Evolutionary conservation across 1,140 invertebrate species (phyloP).

Genomic region (Solen grandis): DNA sequence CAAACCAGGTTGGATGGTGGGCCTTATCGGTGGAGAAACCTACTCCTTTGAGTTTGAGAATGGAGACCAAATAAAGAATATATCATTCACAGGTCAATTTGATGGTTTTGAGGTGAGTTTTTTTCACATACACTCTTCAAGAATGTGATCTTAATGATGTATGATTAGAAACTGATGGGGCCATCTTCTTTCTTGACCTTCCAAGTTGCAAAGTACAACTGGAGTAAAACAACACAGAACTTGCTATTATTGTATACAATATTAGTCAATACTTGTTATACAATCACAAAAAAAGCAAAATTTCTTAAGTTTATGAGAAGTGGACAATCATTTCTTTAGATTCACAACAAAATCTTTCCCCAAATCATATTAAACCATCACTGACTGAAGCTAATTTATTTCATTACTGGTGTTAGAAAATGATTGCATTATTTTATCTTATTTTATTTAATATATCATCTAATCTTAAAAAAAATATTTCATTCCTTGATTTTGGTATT

Average conservation of each 20-base stretch:
- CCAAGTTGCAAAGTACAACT: too few species aligned
- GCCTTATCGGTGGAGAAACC: constrained; percentile 56
- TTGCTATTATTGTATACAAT: neutral
- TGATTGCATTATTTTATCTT: neutral
- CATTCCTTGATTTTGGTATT: neutral
- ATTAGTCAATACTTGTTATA: neutral
- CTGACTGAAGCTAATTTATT: too few species aligned
- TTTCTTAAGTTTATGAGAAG: too few species aligned
- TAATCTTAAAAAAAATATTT: neutral
- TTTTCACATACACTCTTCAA: too few species aligned
- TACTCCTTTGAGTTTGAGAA: constrained; percentile 67
- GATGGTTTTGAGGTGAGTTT: constrained; percentile 71
- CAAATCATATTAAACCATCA: too few species aligned
- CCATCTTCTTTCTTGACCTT: too few species aligned
- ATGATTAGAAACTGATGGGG: too few species aligned
- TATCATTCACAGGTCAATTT: constrained; percentile 68
- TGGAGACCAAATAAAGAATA: constrained; percentile 67
- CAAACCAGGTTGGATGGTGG: constrained; percentile 66
- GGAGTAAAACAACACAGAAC: too few species aligned
- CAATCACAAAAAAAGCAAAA: too few species aligned
- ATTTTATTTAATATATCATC: neutral
- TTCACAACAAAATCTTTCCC: too few species aligned
- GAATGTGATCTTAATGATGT: too few species aligned
- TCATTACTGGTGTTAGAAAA: neutral
- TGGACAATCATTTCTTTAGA: too few species aligned